phyloP scores from a whole-genome alignment of 1,140 invertebrate genomes.

The Bombus soroeensis region DNA sequence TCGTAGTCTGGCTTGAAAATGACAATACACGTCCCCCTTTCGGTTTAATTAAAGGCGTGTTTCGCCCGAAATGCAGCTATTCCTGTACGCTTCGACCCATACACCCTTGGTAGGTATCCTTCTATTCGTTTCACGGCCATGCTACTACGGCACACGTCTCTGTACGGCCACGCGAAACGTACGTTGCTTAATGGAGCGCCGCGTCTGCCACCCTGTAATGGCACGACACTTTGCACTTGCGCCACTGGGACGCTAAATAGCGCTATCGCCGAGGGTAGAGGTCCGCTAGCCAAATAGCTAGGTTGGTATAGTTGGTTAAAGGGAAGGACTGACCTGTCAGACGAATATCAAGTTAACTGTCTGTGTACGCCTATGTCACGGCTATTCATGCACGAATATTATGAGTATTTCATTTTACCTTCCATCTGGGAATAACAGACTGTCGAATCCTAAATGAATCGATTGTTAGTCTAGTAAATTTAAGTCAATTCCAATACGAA shows the following conservation, averaged over 20 bases:
- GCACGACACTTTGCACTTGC: constrained; percentile 69
- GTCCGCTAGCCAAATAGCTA: constrained; percentile 48
- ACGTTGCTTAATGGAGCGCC: constrained; percentile 67
- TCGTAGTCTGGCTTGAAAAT: constrained; percentile 57
- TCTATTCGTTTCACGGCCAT: constrained; percentile 50
- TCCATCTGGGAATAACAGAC: not conserved
- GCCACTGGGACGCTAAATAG: constrained; percentile 60
- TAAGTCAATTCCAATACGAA: not conserved
- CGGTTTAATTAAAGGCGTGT: constrained; percentile 72
- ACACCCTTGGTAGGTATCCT: constrained; percentile 3
- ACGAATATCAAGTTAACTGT: constrained; percentile 18
- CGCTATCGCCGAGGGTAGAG: constrained; percentile 55
- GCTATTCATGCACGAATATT: constrained; percentile 19
- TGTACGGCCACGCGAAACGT: constrained; percentile 47
- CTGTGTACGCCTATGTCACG: not conserved
- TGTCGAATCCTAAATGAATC: not conserved
- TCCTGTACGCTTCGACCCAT: constrained; percentile 23
- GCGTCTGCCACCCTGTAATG: constrained; percentile 63
- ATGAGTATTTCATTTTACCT: not conserved
- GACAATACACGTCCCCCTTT: constrained; percentile 73
- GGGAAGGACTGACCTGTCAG: constrained; percentile 26
- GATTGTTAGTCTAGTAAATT: not conserved
- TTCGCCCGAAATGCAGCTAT: constrained; percentile 62
- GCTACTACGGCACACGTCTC: constrained; percentile 31
- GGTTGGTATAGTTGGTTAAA: constrained; percentile 32